A percentile compares a stretch with the other conserved stretches of the same genome.
These are phyloP conservation scores for Mionectes macconnelli DNA, from an alignment of 2,113 vertebrate species.

Conservation along the genomic window DNA sequence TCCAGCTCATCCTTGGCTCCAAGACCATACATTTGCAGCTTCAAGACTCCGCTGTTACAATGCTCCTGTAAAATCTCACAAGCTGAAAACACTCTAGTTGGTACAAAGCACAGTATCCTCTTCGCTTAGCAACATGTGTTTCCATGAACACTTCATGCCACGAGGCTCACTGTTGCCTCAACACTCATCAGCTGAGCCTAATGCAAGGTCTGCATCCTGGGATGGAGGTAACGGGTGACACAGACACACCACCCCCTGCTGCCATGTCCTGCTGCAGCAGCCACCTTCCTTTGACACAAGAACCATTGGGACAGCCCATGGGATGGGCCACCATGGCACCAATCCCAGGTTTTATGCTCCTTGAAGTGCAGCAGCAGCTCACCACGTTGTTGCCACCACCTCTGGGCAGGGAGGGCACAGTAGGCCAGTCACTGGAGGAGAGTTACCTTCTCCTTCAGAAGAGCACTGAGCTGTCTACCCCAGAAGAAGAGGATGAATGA, in stretches of 20 bases:
- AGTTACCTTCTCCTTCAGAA: not conserved
- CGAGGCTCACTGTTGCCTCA: not conserved
- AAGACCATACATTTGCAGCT: not conserved
- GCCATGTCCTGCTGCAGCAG: not conserved
- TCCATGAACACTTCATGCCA: not conserved
- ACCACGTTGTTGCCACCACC: not conserved
- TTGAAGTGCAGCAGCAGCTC: not conserved
- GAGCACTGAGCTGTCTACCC: not conserved
- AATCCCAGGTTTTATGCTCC: not conserved
- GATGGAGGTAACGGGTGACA: not conserved
- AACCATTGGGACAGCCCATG: not conserved
- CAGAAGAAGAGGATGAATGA: not conserved
- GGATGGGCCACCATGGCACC: not conserved
- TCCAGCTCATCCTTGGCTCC: not conserved
- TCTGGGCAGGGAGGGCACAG: not conserved
- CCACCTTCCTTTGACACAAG: not conserved
- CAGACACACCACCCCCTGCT: not conserved
- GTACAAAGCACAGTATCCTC: not conserved
- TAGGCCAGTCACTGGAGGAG: not conserved
- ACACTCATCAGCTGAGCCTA: accelerated
- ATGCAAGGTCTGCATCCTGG: not conserved
- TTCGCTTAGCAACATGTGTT: slow-evolving; percentile 22
- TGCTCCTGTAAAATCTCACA: not conserved
- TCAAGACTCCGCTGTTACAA: not conserved
- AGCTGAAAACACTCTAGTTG: not conserved